These are phyloP conservation scores for Harmothoe impar DNA, from an alignment of 2,888 invertebrate species.

Conservation along the genomic window DNA sequence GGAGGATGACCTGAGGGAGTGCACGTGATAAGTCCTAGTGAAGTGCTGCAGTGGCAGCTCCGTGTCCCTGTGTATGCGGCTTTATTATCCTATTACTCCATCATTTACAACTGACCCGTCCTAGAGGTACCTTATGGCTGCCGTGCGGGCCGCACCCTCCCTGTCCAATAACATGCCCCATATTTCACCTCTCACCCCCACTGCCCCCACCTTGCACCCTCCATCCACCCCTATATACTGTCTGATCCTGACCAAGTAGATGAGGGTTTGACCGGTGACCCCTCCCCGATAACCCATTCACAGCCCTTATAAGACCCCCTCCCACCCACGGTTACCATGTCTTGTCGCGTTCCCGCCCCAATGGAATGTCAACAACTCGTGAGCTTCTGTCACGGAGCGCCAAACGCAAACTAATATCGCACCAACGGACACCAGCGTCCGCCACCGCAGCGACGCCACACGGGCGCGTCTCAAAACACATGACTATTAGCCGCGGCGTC, in stretches of 20 bases:
- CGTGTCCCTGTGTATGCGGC: too few species aligned
- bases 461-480: slow-evolving; percentile 24
- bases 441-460: background rate
- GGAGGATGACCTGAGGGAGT: too few species aligned
- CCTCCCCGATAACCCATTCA: too few species aligned
- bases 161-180: slow-evolving; percentile 2
- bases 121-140: too few species aligned
- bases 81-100: too few species aligned
- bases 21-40: too few species aligned
- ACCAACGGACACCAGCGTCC: background rate
- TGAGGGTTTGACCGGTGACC: too few species aligned
- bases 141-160: background rate
- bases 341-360: background rate
- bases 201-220: background rate
- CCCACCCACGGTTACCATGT: slow-evolving; percentile 31
- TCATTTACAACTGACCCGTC: too few species aligned
- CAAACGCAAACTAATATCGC: slow-evolving; percentile 51
- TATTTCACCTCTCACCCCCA: slow-evolving; percentile 31
- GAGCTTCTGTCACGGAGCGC: slow-evolving; percentile 18
- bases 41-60: too few species aligned
- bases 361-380: slow-evolving; percentile 58
- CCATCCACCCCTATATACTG: slow-evolving; percentile 2
- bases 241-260: too few species aligned
- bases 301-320: too few species aligned
- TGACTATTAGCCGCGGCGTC: slow-evolving; percentile 30